phyloP scores from a whole-genome alignment of 2,113 vertebrate genomes.

The Sinocyclocheilus grahami region DNA sequence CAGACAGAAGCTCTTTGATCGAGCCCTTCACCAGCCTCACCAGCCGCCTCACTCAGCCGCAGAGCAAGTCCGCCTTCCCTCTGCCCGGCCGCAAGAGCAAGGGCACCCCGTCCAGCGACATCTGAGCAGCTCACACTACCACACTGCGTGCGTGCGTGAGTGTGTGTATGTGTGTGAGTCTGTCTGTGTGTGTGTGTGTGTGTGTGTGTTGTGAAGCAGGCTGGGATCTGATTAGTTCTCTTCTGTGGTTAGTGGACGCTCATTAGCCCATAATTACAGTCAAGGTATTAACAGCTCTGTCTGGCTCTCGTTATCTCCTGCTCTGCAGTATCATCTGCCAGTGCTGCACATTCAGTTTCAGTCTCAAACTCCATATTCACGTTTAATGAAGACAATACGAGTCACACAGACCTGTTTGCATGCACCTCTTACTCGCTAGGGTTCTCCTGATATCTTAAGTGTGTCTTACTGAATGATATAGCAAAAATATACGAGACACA shows the following conservation, averaged over 20 bases:
- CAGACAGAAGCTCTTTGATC: no score
- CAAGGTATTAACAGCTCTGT: slow-evolving; percentile 38
- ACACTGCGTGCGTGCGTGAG: no score
- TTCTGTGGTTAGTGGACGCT: slow-evolving; percentile 47
- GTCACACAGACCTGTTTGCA: background rate
- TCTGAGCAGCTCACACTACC: no score
- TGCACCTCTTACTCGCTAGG: background rate
- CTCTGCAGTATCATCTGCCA: background rate
- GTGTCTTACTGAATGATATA: background rate
- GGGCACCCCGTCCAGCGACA: no score
- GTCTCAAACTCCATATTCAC: background rate
- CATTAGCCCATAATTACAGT: slow-evolving; percentile 51
- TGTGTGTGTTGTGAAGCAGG: slow-evolving; percentile 13
- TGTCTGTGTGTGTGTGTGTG: slow-evolving; percentile 10
- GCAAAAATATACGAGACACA: background rate
- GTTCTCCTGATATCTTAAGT: background rate
- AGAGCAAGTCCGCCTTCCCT: no score
- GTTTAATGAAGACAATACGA: background rate
- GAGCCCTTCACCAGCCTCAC: no score
- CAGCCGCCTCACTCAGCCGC: no score
- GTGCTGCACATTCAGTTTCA: background rate
- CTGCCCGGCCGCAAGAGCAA: no score
- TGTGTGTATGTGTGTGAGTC: no score
- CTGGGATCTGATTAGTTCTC: slow-evolving; percentile 52
- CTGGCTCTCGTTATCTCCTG: slow-evolving; percentile 22